Conservation (phyloP, 2,113 vertebrate species). For the Monarcha castaneiventris region DNA sequence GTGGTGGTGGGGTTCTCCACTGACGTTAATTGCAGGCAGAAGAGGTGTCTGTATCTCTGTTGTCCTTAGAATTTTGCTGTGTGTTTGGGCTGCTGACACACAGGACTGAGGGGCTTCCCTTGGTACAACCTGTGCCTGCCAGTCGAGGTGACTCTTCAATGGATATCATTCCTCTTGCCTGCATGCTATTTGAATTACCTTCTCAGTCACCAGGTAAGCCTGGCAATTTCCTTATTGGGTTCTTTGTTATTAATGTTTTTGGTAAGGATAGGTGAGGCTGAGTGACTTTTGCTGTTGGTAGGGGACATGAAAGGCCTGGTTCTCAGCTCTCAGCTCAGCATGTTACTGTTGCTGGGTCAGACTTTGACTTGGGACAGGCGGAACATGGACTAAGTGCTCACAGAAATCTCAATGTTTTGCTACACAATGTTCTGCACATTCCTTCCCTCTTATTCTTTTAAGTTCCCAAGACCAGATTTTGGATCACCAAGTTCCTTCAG, state of each 20-base stretch:
- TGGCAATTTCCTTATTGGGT: not conserved
- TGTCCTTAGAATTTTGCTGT: not conserved
- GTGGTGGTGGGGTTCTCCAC: not conserved
- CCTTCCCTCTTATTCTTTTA: not conserved
- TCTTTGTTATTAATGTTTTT: not conserved
- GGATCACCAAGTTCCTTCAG: not conserved
- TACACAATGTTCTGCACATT: accelerated
- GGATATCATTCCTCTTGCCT: constrained; percentile 76
- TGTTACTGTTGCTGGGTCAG: not conserved
- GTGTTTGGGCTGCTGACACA: not conserved
- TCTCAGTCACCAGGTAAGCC: constrained; percentile 72
- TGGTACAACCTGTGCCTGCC: not conserved
- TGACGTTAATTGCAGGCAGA: not conserved
- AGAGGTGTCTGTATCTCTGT: not conserved
- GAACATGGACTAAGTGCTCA: not conserved
- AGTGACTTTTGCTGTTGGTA: not conserved
- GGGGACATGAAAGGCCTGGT: not conserved
- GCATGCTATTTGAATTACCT: constrained; percentile 79
- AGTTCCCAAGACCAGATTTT: not conserved
- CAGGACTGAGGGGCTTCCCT: not conserved
- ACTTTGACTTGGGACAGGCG: not conserved
- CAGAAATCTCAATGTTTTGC: not conserved
- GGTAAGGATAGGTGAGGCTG: not conserved
- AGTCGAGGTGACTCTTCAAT: constrained; percentile 84
- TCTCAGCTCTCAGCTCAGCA: not conserved